Evolutionary conservation across 1,140 invertebrate species (phyloP), one percentile per base, ranked within the genome.

Genomic region (Oryctes rhinoceros): DNA sequence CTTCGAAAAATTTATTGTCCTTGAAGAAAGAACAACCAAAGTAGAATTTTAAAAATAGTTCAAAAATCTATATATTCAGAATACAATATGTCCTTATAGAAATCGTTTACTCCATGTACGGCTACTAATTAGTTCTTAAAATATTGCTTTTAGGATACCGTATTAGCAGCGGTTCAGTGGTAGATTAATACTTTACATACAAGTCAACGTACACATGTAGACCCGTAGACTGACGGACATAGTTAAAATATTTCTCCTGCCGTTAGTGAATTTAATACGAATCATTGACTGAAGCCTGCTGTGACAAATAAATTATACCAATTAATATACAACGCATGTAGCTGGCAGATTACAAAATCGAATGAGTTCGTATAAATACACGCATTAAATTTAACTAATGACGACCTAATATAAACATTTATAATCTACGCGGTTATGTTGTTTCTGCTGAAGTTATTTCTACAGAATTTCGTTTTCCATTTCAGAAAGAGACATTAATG

Each of bases 221-320:
- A 2, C 0, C 24, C 24, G 2, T 30, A 30, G 24, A 30, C 24
- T 30, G 24, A 30, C 24, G 24, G 24, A 30, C 24, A 53, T 53
- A 53, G 49, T 53, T 53, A 53, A 53, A 53, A 53, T 53, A 11
- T 3, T n/a, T 53, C 49, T 53, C 49, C 11, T 53, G 11, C 11
- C n/a, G n/a, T 53, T 53, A n/a, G 11, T 53, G 11, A n/a, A 53
- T 53, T n/a, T 53, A 53, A n/a, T 53, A 53, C 49, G 5, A 53
- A 53, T n/a, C 49, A 53, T 11, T 53, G 49, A 53, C 49, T 53
- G 49, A 11, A 53, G n/a, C 49, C 49, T 53, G 49, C 49, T 53
- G 49, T 53, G 49, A 53, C 49, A 53, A 53, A 53, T 53, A 53
- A 53, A 53, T 53, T 53, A 53, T 53, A 53, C 49, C 49, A 53